phyloP scores from a whole-genome alignment of 2,113 vertebrate species.

The Sardina pilchardus region DNA sequence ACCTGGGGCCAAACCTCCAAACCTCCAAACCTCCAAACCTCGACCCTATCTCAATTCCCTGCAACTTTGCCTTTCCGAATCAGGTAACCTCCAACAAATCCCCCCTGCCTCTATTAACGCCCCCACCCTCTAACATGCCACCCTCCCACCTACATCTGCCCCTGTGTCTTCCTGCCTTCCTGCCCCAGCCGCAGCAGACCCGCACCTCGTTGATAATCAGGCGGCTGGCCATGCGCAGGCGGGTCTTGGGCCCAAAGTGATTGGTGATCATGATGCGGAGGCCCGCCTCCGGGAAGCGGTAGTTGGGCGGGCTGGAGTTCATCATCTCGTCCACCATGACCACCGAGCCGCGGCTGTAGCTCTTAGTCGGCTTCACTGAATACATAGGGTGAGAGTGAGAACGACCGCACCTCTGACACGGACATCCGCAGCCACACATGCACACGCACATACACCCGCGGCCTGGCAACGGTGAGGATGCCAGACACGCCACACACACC shows the following conservation, averaged over 20 bases:
- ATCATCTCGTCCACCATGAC: slow-evolving; percentile 98
- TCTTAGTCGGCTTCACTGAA: slow-evolving; percentile 83
- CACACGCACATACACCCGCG: slow-evolving; percentile 1
- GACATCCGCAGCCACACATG: neutral
- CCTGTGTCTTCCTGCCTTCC: neutral
- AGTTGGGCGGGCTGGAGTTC: slow-evolving; percentile 89
- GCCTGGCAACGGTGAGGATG: neutral
- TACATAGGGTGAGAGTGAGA: neutral
- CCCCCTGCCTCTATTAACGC: neutral
- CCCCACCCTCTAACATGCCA: neutral
- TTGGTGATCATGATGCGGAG: slow-evolving; percentile 96
- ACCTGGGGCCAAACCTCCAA: neutral
- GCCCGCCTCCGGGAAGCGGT: slow-evolving; percentile 90
- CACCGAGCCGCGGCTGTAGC: slow-evolving; percentile 81
- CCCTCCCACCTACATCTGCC: neutral
- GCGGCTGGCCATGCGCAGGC: slow-evolving; percentile 93
- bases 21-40: neutral
- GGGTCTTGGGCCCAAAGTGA: slow-evolving; percentile 93
- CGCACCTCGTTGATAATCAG: slow-evolving; percentile 96
- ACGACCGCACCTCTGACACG: slow-evolving; percentile 9
- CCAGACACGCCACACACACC: neutral
- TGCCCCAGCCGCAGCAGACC: neutral
- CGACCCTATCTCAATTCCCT: neutral
- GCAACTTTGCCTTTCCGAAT: neutral
- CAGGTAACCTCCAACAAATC: neutral